Evolutionary conservation across 2,888 invertebrate genomes (phyloP).

Genomic region (Ametastegia equiseti): DNA sequence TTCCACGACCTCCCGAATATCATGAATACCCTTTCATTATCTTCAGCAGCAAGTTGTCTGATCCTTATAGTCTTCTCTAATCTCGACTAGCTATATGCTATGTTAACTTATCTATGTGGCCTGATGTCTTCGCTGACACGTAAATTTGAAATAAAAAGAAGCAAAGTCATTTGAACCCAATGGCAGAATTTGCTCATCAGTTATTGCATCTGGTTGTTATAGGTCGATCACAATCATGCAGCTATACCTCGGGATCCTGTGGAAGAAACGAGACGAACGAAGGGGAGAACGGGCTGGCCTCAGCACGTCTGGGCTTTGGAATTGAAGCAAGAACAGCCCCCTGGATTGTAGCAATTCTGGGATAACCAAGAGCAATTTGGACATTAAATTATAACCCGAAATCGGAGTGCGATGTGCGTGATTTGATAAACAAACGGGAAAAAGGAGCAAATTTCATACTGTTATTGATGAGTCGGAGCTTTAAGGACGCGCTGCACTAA

Average conservation of each 20-base stretch:
- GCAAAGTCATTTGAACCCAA: not conserved
- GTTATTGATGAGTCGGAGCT: not conserved
- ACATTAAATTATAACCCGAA: not conserved
- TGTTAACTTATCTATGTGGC: not conserved
- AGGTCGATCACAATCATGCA: slow-evolving; percentile 36
- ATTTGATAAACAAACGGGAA: not conserved
- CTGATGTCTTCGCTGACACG: not conserved
- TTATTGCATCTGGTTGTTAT: not conserved
- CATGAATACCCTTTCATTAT: slow-evolving; percentile 1
- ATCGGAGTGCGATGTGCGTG: not conserved
- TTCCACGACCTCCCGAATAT: not conserved
- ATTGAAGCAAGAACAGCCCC: slow-evolving; percentile 80
- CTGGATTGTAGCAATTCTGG: slow-evolving; percentile 39
- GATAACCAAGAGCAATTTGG: not conserved
- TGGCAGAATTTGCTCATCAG: not conserved
- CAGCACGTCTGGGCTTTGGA: slow-evolving; percentile 95
- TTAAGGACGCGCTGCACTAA: not conserved
- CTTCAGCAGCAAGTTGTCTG: not conserved
- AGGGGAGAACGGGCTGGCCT: slow-evolving; percentile 95
- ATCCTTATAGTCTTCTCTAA: not conserved
- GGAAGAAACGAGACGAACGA: slow-evolving; percentile 65
- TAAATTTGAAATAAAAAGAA: not conserved
- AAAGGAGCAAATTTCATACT: not conserved
- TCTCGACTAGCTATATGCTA: not conserved
- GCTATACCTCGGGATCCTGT: not conserved